Evolutionary conservation across 2,888 invertebrate genomes (phyloP).

Genomic region (Eubasilissa splendida): DNA sequence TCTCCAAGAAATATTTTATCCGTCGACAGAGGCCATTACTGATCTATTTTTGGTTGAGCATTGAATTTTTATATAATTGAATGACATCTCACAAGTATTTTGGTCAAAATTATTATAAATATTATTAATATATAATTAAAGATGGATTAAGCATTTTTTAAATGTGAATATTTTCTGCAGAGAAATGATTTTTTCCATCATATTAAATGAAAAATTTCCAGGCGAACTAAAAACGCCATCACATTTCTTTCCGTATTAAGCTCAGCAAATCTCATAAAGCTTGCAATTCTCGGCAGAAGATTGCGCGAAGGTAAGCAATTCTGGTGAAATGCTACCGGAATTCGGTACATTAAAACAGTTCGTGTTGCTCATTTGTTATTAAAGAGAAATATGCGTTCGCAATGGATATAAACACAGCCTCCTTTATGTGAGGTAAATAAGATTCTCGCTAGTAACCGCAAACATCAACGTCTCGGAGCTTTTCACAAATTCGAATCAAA

Average conservation of each 20-base stretch:
- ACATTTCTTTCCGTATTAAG: slow-evolving; percentile 1
- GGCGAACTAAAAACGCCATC: not conserved
- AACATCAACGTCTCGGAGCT: slow-evolving; percentile 20
- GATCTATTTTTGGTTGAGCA: too few species aligned
- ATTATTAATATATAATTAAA: too few species aligned
- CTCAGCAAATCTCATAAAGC: slow-evolving; percentile 21
- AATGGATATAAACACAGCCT: slow-evolving; percentile 27
- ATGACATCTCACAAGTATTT: too few species aligned
- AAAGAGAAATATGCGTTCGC: slow-evolving; percentile 6
- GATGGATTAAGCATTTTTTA: too few species aligned
- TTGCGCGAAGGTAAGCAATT: slow-evolving; percentile 23
- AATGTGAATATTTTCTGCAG: too few species aligned
- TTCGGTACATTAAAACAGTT: slow-evolving; percentile 24
- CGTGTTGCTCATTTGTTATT: slow-evolving; percentile 18
- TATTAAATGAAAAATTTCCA: not conserved
- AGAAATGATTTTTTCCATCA: too few species aligned
- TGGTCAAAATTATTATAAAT: too few species aligned
- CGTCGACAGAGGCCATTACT: too few species aligned
- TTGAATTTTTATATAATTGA: too few species aligned
- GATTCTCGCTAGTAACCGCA: slow-evolving; percentile 19
- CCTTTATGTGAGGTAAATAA: slow-evolving; percentile 36
- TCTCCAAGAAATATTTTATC: too few species aligned
- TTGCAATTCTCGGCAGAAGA: not conserved
- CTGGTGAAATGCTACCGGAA: not conserved
- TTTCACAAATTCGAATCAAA: slow-evolving; percentile 6